Base-by-base conservation (phyloP, 2,888 invertebrate genomes). In the Netelia melanura region DNA sequence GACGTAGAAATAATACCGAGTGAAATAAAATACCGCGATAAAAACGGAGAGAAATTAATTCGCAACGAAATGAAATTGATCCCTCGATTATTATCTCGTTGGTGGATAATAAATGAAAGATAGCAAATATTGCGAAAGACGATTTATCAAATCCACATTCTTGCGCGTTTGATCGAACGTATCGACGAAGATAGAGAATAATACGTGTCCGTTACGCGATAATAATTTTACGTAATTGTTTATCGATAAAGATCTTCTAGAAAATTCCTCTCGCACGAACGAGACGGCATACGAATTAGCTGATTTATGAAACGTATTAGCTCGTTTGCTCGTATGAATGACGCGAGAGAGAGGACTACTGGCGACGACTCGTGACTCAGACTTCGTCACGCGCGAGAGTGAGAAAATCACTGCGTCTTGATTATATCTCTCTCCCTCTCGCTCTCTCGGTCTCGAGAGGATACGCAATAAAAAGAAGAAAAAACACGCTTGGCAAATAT, bases 331-430 rank as follows among this genome's bases (percentile, higher is more conserved):
- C 21, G 72, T 11, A 54, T 44, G 67, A 77, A 77, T 74, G 65
- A 80, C 84, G 77, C 65, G 77, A 38, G 38, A 38, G 38, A 38
- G 38, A 38, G 38, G 38, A 75, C 56, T 62, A 61, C 44, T 54
- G 77, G 65, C 82, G 71, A 77, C 72, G 71, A n/a, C 21, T 14
- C 43, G 61, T 84, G 84, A 84, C 38, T 38, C 80, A 84, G 30
- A 17, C 14, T 58, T 81, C 48, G 61, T 74, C 56, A 52, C 54
- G 58, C 10, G 11, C 23, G 71, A 67, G 82, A 71, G 71, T 61
- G 77, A 71, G 75, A 80, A 72, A 80, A 80, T 80, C 64, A 80
- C 44, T 80, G 3, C 38, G 54, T 56, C 56, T 65, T 43, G 70
- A n/a, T 58, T 58, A 21, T 71, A n/a, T 48, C 17, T 68, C 21